Evolutionary conservation across 2,113 vertebrate genomes (phyloP), one percentile per base, ranked within the genome.

Genomic region (Neoarius graeffei): DNA sequence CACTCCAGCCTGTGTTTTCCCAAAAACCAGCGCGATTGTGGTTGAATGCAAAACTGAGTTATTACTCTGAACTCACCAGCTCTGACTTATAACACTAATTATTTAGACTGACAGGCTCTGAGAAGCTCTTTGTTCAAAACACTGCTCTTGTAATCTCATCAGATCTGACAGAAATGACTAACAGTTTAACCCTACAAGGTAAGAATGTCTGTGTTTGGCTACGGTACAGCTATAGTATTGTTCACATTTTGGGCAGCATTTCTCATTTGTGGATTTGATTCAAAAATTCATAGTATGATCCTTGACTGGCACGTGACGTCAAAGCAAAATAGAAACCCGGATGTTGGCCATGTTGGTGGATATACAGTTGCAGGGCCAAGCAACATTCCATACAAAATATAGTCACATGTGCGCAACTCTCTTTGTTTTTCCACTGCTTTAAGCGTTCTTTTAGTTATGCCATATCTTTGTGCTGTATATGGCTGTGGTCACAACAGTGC

Each of bases 11-110:
- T 64, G 25, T 4, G 6, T 76, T 73, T 87, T 83, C 86, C 81
- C 67, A 74, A 83, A 87, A 83, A 52, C 67, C 76, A 20, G 62
- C 23, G 15, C n/a, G 80, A 83, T 52, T 69, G 48, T n/a, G 25
- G 52, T 25, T 69, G 42, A 73, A 30, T 4, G 35, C 86, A 71
- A 69, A 67, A 27, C 64, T 19, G 56, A 19, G 23, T 52, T 52
- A 87, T 83, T 73, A 48, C 35, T 57, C 25, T 56, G 35, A 76
- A 62, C 17, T 5, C 52, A 48, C 19, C 20, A 30, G 54, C 14
- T 71, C 17, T 82, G 27, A 27, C 11, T 15, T 56, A 19, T 15
- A 42, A 35, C 42, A 52, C 13, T 80, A 56, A 79, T 62, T 42
- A 30, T 42, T 59, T 35, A 60, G 15, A 15, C 59, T 86, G n/a